phyloP scores from a whole-genome alignment of 2,113 vertebrate genomes.

The Bolborhynchus lineola region DNA sequence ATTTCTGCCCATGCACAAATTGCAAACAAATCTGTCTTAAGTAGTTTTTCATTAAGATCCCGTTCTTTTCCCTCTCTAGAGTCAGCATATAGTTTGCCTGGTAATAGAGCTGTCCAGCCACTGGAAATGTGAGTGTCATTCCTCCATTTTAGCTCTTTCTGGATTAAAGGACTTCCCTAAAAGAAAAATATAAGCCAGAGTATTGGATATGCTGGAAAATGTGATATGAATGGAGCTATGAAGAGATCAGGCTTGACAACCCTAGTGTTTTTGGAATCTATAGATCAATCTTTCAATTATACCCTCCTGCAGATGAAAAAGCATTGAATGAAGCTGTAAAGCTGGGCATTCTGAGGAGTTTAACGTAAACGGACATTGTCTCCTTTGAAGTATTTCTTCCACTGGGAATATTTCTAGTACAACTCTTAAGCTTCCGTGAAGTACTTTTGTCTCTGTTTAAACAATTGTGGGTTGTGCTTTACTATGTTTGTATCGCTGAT shows the following conservation, averaged over 20 bases:
- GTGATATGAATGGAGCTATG: neutral
- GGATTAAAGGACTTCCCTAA: neutral
- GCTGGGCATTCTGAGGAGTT: neutral
- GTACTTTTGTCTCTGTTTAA: neutral
- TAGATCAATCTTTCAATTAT: neutral
- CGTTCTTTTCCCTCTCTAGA: neutral
- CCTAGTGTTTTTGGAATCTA: neutral
- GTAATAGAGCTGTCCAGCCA: neutral
- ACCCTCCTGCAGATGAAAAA: neutral
- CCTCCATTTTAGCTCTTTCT: neutral
- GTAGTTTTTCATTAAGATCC: neutral
- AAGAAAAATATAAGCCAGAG: neutral
- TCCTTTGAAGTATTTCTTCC: neutral
- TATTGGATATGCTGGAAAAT: neutral
- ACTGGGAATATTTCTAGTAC: neutral
- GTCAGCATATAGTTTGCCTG: neutral
- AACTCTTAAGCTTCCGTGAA: neutral
- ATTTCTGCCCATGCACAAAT: neutral
- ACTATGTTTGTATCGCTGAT: neutral
- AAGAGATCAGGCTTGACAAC: neutral
- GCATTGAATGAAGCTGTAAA: neutral
- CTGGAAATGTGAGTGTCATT: neutral
- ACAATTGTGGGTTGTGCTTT: neutral
- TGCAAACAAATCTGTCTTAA: neutral
- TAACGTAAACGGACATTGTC: neutral